Conservation (phyloP, 2,113 vertebrate species). For the Synchiropus splendidus region DNA sequence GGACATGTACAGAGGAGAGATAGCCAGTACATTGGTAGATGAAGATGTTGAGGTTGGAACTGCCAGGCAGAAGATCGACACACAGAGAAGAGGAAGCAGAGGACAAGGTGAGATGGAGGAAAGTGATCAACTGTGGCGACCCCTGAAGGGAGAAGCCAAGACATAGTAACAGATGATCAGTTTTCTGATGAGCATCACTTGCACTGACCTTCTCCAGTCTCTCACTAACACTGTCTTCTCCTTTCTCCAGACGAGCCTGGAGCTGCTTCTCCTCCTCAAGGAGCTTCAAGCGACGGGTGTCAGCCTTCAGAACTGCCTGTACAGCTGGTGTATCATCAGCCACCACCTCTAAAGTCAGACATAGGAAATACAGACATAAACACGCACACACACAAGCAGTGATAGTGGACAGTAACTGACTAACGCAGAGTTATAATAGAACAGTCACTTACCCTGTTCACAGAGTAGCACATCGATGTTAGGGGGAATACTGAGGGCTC, state of each 20-base stretch:
- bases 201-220: conserved; percentile 76
- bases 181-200: too few relatives aligned
- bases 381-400: not conserved
- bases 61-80: too few relatives aligned
- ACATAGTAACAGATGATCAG: not conserved
- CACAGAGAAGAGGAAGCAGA: too few relatives aligned
- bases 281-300: conserved; percentile 78
- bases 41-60: too few relatives aligned
- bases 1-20: too few relatives aligned
- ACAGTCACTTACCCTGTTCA: conserved; percentile 75
- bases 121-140: too few relatives aligned
- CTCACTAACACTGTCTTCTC: conserved; percentile 75
- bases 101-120: too few relatives aligned
- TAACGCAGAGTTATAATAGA: not conserved
- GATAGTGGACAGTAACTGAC: not conserved
- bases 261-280: conserved; percentile 79
- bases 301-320: conserved; percentile 82
- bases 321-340: conserved; percentile 85
- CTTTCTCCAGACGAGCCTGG: conserved; percentile 74
- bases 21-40: too few relatives aligned
- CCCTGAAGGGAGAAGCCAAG: too few relatives aligned
- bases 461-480: conserved; percentile 89
- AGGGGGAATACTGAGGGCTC: conserved; percentile 85
- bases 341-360: conserved; percentile 77
- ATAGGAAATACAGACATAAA: too few relatives aligned